Evolutionary conservation across 1,140 invertebrate genomes (phyloP).

Genomic region (Daktulosphaira vitifoliae): DNA sequence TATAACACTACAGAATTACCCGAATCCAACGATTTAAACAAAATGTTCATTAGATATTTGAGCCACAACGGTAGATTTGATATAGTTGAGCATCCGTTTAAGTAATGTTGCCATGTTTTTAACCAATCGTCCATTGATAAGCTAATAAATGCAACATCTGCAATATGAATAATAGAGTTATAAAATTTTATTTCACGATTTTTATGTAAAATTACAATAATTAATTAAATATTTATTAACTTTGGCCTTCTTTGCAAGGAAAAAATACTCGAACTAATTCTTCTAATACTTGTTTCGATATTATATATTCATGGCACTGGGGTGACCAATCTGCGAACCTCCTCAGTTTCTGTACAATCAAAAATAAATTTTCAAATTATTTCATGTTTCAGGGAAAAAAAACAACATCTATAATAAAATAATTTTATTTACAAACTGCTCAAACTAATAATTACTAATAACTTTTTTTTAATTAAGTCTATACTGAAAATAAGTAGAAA

Average conservation of each 20-base stretch:
- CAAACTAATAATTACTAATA: too few relatives aligned
- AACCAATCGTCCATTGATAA: conserved; percentile 50
- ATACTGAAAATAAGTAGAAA: too few relatives aligned
- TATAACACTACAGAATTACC: neutral
- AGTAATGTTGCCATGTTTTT: conserved; percentile 53
- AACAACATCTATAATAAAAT: too few relatives aligned
- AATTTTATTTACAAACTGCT: too few relatives aligned
- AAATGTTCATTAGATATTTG: conserved; percentile 60
- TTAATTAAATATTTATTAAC: neutral
- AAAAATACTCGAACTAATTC: conserved; percentile 59
- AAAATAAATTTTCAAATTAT: too few relatives aligned
- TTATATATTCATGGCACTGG: conserved; percentile 59
- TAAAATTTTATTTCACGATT: too few relatives aligned
- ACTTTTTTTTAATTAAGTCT: too few relatives aligned
- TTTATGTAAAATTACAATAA: too few relatives aligned
- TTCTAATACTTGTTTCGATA: conserved; percentile 55
- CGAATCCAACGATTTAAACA: conserved; percentile 45
- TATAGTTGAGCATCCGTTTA: conserved; percentile 49
- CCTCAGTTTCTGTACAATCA: conserved; percentile 52
- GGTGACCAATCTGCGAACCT: conserved; percentile 64
- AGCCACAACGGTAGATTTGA: conserved; percentile 58
- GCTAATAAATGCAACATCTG: conserved; percentile 15
- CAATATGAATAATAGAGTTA: too few relatives aligned
- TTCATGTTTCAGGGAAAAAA: too few relatives aligned
- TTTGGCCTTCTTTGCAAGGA: conserved; percentile 42